phyloP scores from a whole-genome alignment of 2,888 invertebrate species.

The Limenitis camilla region DNA sequence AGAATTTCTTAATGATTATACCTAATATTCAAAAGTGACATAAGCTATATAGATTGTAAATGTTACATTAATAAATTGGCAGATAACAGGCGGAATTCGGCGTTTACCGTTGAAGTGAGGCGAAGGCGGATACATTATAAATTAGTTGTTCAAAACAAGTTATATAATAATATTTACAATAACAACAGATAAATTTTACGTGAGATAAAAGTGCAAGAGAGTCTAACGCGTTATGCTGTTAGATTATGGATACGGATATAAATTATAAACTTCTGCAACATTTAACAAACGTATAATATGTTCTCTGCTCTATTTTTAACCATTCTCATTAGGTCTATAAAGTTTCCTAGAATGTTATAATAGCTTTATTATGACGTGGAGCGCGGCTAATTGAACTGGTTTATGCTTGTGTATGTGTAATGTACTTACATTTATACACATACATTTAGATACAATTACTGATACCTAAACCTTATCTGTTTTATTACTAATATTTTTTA shows the following conservation, averaged over 20 bases:
- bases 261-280: background rate
- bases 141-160: background rate
- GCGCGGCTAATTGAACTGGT: conserved; percentile 21
- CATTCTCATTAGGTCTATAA: conserved; percentile 15
- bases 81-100: background rate
- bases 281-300: background rate
- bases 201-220: background rate
- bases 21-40: no score
- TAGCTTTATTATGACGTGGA: conserved; percentile 20
- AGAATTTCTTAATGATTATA: no score
- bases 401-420: conserved; percentile 7
- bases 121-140: background rate
- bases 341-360: conserved; percentile 24
- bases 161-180: background rate
- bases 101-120: background rate
- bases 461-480: background rate
- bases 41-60: no score
- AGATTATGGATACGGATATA: no score
- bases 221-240: background rate
- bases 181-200: background rate
- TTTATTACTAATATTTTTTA: background rate
- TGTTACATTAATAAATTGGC: background rate
- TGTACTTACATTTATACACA: background rate
- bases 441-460: background rate
- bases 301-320: conserved; percentile 13